Percentiles rank a stretch among this genome's conserved stretches.
Evolutionary conservation across 30 jellyfish, hydroid and myxozoan genomes (phyloP).

Genomic region (Hydra vulgaris): DNA sequence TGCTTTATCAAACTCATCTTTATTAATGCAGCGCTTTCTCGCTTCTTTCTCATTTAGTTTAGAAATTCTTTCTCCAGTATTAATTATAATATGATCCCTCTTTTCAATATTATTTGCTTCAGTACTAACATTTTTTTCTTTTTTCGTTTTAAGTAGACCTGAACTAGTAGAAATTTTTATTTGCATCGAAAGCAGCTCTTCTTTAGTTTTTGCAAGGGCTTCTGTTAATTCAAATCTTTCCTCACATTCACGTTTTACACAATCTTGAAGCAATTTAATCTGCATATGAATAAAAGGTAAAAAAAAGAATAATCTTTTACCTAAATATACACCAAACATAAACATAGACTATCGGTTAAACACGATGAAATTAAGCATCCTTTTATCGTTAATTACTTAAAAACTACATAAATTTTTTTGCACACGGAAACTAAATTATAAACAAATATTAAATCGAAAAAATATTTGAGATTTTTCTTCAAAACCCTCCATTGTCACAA

Average conservation of each 20-base stretch:
- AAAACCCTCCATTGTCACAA: too few species aligned
- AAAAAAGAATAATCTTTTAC: not conserved
- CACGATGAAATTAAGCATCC: too few species aligned
- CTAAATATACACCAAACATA: too few species aligned
- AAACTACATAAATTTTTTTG: too few species aligned
- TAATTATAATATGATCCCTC: not conserved
- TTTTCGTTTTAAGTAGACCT: not conserved
- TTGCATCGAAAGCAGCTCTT: slow-evolving; percentile 40
- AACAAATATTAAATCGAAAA: too few species aligned
- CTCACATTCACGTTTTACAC: slow-evolving; percentile 91
- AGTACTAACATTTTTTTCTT: too few species aligned
- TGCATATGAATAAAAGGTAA: slow-evolving; percentile 4
- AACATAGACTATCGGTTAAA: too few species aligned
- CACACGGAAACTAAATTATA: too few species aligned
- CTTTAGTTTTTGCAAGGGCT: slow-evolving; percentile 69
- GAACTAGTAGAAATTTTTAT: not conserved
- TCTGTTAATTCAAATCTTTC: slow-evolving; percentile 86
- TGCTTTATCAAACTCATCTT: too few species aligned
- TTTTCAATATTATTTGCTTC: not conserved
- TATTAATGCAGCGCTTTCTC: not conserved
- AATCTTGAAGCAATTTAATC: slow-evolving; percentile 66
- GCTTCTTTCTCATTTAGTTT: not conserved
- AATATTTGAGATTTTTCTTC: too few species aligned
- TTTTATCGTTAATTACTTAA: too few species aligned
- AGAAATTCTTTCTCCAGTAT: not conserved